phyloP scores from a whole-genome alignment of 37 sponge, comb jelly and placozoan species.

The Haliclona indistincta region DNA sequence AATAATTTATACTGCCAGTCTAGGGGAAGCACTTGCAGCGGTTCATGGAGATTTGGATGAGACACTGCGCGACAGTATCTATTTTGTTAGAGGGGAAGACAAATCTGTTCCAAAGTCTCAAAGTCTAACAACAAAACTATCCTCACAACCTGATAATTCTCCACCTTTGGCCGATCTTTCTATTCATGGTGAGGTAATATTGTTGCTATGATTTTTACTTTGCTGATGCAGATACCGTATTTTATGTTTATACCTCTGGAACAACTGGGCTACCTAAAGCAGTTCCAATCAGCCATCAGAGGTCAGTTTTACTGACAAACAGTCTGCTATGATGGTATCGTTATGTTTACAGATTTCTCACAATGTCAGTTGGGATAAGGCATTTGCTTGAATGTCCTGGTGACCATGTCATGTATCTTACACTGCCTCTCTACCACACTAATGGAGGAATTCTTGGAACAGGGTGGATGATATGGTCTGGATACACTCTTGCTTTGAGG shows the following conservation, averaged over 20 bases:
- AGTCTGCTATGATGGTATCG: background rate
- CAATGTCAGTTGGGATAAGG: constrained; percentile 5
- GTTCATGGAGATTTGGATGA: constrained; percentile 31
- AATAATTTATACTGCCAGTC: constrained; percentile 41
- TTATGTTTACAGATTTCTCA: constrained; percentile 9
- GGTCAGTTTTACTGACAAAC: background rate
- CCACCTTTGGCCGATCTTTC: background rate
- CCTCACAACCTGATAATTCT: background rate
- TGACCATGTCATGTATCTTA: constrained; percentile 63
- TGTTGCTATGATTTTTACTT: background rate
- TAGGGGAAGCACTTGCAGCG: constrained; percentile 35
- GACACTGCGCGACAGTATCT: constrained; percentile 1
- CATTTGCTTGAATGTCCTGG: constrained; percentile 10
- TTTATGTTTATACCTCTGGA: constrained; percentile 87
- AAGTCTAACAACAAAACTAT: no score
- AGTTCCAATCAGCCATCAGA: background rate
- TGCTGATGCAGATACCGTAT: constrained; percentile 28
- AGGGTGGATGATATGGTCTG: constrained; percentile 60
- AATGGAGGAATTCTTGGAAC: constrained; percentile 60
- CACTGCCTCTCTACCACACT: constrained; percentile 85
- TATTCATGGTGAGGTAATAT: background rate
- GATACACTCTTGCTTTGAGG: constrained; percentile 65
- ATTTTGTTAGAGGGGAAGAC: constrained; percentile 32
- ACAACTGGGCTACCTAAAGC: constrained; percentile 91
- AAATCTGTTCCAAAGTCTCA: no score